These are phyloP conservation scores for Castor canadensis DNA, from an alignment of 2,113 vertebrate genomes.

Conservation along the genomic window DNA sequence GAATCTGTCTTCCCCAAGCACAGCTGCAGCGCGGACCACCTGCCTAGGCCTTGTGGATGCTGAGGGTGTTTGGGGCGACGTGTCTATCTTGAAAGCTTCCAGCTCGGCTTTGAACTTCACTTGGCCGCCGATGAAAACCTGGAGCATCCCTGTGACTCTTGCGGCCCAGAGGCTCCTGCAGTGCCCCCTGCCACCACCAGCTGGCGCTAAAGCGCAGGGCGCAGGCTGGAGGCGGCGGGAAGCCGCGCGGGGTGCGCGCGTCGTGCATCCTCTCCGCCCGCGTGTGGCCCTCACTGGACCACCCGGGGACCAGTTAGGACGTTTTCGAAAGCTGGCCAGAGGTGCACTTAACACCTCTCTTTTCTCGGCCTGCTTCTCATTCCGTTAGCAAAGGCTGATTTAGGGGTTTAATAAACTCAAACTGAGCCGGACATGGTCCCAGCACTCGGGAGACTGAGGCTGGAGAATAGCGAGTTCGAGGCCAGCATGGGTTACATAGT, in stretches of 20 bases:
- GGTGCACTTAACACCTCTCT: neutral
- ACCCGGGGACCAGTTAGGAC: neutral
- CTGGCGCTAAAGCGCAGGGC: neutral
- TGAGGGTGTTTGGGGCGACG: neutral
- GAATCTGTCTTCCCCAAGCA: neutral
- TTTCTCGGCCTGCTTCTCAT: neutral
- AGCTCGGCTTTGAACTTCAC: conserved; percentile 1
- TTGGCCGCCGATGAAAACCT: neutral
- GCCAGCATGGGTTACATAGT: neutral
- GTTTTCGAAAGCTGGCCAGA: neutral
- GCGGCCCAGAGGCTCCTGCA: neutral
- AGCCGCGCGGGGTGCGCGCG: fast-evolving
- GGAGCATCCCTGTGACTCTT: neutral
- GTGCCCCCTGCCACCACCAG: neutral
- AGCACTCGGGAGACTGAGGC: neutral
- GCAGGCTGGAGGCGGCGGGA: neutral
- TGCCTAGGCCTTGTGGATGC: neutral
- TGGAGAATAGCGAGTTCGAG: neutral
- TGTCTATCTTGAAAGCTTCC: neutral
- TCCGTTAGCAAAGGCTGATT: neutral
- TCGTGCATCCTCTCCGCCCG: neutral
- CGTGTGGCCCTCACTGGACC: fast-evolving
- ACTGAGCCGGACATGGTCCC: neutral
- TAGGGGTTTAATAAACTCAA: neutral
- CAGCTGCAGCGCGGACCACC: neutral